A percentile compares a stretch with the other conserved stretches of the same genome.
Conservation (phyloP, 1,140 invertebrate species). For the Ridgeia piscesae region DNA sequence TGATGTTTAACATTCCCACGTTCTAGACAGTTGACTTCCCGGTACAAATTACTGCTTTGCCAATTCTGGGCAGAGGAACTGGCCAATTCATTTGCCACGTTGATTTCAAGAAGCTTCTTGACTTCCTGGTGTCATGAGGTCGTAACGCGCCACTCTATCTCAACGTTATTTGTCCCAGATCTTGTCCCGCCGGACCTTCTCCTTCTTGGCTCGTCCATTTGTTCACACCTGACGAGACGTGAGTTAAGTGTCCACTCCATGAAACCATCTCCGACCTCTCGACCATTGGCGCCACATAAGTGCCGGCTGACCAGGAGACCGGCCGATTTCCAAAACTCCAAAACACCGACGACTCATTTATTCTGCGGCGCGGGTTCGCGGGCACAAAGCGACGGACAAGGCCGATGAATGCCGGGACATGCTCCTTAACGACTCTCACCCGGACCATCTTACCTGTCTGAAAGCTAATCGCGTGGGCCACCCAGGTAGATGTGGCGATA, state of each 20-base stretch:
- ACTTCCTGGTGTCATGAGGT: neutral
- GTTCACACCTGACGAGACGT: neutral
- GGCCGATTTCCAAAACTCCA: neutral
- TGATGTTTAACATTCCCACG: no score
- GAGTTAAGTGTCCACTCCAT: neutral
- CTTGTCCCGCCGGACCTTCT: no score
- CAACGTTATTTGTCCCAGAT: no score
- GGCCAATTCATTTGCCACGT: neutral
- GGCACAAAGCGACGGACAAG: neutral
- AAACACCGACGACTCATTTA: neutral
- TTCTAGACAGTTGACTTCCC: no score
- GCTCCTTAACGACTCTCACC: neutral
- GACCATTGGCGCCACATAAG: neutral
- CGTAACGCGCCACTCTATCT: no score
- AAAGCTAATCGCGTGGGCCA: neutral
- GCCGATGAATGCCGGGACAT: neutral
- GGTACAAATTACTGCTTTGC: no score
- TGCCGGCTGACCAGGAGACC: neutral
- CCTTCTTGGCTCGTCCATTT: neutral
- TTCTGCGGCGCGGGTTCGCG: neutral
- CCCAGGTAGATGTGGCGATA: neutral
- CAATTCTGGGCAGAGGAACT: no score
- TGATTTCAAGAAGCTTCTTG: neutral
- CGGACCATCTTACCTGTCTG: neutral
- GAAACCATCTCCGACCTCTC: neutral